Evolutionary conservation across 2,113 vertebrate species (phyloP), one percentile per base, ranked within the genome.

Genomic region (Haliaeetus leucogaster): DNA sequence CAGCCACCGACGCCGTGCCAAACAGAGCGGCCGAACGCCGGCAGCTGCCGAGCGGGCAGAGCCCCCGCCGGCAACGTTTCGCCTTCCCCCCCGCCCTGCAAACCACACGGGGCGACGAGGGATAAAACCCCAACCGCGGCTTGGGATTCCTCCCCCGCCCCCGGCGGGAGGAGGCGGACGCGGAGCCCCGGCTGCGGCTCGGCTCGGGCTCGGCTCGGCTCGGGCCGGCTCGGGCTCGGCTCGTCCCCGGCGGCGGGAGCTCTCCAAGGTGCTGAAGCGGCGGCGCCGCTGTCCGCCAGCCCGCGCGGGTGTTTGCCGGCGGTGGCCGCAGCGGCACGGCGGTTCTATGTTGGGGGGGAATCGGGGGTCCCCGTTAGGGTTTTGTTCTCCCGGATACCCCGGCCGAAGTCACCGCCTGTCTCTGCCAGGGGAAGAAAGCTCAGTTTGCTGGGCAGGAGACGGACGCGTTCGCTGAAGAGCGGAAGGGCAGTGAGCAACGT

Each of bases 241-340:
- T 25, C 50, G 48, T 14, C 48, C 48, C 48, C 48, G 50, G 50
- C 48, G 29, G 11, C 36, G 52, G 83, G 96, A 95, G 84, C 97
- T 97, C 74, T 94, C 95, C 96, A 50, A 45, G 94, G 97, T 97
- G 38, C 97, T 96, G 94, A 2, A 92, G 92, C 34, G 26, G 5
- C 32, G 22, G 13, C 62, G 25, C 26, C 34, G 11, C 34, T 26
- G 48, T 13, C 48, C 48, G 48, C 48, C 48, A 25, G 48, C 48
- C 48, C 48, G 13, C 22, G 22, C 48, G 23, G 23, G 48, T 22
- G 47, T 48, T 48, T 22, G 47, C 47, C 47, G 22, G 48, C 22
- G 23, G 48, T 25, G 23, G 48, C 48, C 48, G 48, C 47, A 48
- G 47, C 47, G 21, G 6, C 21, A 22, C 21, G 47, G 47, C 47